These are phyloP conservation scores for Moxostoma hubbsi DNA, from an alignment of 2,797 vertebrate genomes.

Conservation along the genomic window DNA sequence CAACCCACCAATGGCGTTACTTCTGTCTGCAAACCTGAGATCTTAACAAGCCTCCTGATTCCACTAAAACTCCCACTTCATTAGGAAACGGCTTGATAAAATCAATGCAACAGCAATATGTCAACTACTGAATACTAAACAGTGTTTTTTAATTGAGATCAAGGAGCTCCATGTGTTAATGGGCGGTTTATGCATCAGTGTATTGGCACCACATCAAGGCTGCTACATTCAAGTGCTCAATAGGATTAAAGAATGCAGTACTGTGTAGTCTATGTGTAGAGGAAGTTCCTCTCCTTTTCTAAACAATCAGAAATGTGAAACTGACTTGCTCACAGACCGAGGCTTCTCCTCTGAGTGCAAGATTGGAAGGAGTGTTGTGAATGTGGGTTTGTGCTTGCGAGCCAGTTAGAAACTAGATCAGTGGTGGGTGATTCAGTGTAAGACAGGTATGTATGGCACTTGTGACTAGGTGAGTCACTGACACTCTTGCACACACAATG, in stretches of 20 bases:
- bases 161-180: slow-evolving; percentile 13
- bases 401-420: slow-evolving; percentile 30
- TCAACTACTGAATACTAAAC: slow-evolving; percentile 2
- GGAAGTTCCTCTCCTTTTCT: slow-evolving; percentile 42
- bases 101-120: slow-evolving; percentile 3
- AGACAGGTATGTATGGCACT: slow-evolving; percentile 36
- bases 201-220: slow-evolving; percentile 26
- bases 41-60: neutral
- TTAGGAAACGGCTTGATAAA: slow-evolving; percentile 5
- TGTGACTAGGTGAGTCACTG: slow-evolving; percentile 39
- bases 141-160: slow-evolving; percentile 3
- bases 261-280: slow-evolving; percentile 12
- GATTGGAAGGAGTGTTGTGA: slow-evolving; percentile 3
- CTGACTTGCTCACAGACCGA: slow-evolving; percentile 5
- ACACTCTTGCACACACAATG: neutral
- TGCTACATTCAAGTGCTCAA: slow-evolving; percentile 13
- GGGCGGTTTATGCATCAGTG: slow-evolving; percentile 12
- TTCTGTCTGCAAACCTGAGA: neutral
- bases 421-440: slow-evolving; percentile 25
- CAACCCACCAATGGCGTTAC: neutral
- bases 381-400: neutral
- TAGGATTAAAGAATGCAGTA: slow-evolving; percentile 10
- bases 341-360: slow-evolving; percentile 14
- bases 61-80: neutral
- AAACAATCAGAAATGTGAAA: slow-evolving; percentile 38